Percentiles rank a stretch among this genome's conserved stretches.
Evolutionary conservation across 2,113 vertebrate genomes (phyloP).

Genomic region (Phalacrocorax pelagicus): DNA sequence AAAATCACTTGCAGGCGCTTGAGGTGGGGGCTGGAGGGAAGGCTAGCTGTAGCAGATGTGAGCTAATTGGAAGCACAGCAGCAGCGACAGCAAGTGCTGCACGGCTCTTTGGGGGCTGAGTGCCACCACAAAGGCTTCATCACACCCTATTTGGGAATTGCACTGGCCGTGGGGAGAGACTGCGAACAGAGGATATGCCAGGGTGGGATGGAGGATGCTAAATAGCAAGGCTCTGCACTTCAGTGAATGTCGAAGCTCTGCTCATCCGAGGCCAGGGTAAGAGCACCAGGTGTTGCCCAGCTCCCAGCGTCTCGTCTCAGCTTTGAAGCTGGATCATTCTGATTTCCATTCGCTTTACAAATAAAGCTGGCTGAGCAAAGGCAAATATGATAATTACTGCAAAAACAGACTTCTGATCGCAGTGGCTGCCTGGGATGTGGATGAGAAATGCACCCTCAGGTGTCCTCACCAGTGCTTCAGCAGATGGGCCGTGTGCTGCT

Average conservation of each 20-base stretch:
- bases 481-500: neutral
- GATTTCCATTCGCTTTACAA: neutral
- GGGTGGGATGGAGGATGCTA: neutral
- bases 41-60: constrained; percentile 31
- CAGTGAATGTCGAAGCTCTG: accelerated
- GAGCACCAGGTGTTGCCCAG: neutral
- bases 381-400: neutral
- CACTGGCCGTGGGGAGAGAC: neutral
- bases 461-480: neutral
- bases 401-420: neutral
- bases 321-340: neutral
- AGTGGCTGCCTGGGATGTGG: neutral
- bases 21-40: constrained; percentile 15
- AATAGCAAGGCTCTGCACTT: neutral
- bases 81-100: constrained; percentile 15
- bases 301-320: neutral
- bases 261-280: accelerated
- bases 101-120: neutral
- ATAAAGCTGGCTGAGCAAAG: neutral
- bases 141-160: neutral
- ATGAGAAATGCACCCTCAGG: accelerated
- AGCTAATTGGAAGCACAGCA: constrained; percentile 52
- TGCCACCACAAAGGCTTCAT: neutral
- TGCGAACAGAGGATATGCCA: accelerated
- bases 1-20: constrained; percentile 52